Evolutionary conservation across 2,113 vertebrate species (phyloP).

Genomic region (Salvelinus alpinus): DNA sequence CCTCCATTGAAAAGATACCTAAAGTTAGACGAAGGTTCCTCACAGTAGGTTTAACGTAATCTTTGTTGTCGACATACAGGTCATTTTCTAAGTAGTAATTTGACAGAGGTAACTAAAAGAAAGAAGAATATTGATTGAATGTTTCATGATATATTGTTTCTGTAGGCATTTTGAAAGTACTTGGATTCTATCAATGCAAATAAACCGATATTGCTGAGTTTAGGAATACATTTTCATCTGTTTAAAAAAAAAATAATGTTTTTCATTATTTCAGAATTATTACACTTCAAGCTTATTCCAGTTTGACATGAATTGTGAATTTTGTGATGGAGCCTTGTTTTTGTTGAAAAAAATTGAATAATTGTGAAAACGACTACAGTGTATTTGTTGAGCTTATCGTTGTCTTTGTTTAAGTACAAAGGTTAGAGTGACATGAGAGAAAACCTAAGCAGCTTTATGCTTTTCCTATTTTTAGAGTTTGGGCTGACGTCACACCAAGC

Average conservation of each 20-base stretch:
- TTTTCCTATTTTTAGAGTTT: conserved; percentile 20
- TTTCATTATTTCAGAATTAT: conserved; percentile 35
- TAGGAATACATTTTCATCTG: conserved; percentile 52
- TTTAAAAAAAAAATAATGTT: conserved; percentile 32
- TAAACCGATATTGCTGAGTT: conserved; percentile 36
- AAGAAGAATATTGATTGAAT: conserved; percentile 46
- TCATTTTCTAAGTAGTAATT: conserved; percentile 2
- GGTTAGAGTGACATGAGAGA: not conserved
- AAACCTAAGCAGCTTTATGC: conserved; percentile 11
- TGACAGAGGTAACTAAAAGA: conserved; percentile 52
- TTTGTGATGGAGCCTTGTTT: not conserved
- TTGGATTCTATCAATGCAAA: conserved; percentile 59
- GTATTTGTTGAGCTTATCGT: not conserved
- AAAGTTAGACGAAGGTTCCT: not conserved
- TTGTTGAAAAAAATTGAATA: too few relatives aligned
- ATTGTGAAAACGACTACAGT: too few relatives aligned
- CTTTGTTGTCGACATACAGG: not conserved
- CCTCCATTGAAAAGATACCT: conserved; percentile 22
- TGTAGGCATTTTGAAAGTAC: conserved; percentile 26
- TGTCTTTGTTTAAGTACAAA: not conserved
- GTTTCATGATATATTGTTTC: conserved; percentile 52
- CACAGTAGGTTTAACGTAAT: not conserved
- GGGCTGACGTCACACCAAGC: conserved; percentile 1
- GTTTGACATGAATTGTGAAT: not conserved
- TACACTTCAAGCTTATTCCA: conserved; percentile 17